Conservation (phyloP, 1,140 invertebrate species). For the Sycophaga agraensis region DNA sequence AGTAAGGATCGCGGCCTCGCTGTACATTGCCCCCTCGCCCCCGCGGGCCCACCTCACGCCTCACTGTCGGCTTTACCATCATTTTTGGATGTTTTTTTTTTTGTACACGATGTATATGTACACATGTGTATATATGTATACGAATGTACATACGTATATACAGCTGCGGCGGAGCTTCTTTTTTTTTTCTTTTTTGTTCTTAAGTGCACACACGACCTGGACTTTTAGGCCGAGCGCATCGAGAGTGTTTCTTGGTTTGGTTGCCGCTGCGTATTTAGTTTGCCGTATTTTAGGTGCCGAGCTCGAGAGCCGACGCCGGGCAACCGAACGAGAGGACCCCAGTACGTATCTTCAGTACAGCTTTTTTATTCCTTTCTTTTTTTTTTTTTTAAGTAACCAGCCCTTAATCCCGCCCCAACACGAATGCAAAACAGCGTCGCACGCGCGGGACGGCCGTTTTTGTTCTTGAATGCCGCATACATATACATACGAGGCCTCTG, state of each 20-base stretch:
- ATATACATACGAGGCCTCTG: no score
- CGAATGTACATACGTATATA: neutral
- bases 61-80: no score
- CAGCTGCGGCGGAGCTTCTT: neutral
- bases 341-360: slow-evolving; percentile 49
- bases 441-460: no score
- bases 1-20: slow-evolving; percentile 45
- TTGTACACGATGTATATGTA: neutral
- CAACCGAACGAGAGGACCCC: slow-evolving; percentile 53
- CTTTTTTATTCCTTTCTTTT: slow-evolving; percentile 14
- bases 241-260: slow-evolving; percentile 41
- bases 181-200: no score
- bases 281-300: slow-evolving; percentile 56
- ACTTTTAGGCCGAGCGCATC: no score
- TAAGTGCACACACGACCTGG: no score
- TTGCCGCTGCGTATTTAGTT: slow-evolving; percentile 53
- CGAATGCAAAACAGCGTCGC: slow-evolving; percentile 16
- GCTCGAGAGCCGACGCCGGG: slow-evolving; percentile 31
- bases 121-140: no score
- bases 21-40: no score
- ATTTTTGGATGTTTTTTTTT: slow-evolving; percentile 7
- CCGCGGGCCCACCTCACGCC: slow-evolving; percentile 22
- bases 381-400: no score
- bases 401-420: no score
- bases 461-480: no score